Evolutionary conservation across 2,113 vertebrate genomes (phyloP).

Genomic region (Megatriorchis doriae): DNA sequence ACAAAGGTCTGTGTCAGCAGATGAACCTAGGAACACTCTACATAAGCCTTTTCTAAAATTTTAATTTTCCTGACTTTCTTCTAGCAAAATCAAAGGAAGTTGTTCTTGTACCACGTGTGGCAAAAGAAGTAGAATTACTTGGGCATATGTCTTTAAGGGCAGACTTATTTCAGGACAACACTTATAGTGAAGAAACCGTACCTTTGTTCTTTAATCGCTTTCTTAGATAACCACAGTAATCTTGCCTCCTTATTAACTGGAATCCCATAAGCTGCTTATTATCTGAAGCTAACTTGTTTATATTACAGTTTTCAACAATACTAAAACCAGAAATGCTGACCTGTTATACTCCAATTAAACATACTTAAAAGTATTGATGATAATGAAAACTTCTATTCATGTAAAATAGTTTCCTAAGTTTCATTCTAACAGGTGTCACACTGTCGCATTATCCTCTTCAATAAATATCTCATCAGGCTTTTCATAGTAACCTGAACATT

Average conservation of each 20-base stretch:
- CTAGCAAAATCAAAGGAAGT: neutral
- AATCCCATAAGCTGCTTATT: conserved; percentile 42
- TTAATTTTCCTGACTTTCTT: neutral
- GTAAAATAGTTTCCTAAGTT: neutral
- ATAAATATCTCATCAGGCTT: neutral
- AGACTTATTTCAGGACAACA: neutral
- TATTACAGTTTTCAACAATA: neutral
- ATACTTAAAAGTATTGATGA: neutral
- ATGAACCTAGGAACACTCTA: neutral
- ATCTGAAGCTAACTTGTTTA: conserved; percentile 2
- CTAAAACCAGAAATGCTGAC: neutral
- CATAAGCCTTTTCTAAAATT: neutral
- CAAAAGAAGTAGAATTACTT: neutral
- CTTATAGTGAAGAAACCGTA: neutral
- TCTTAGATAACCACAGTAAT: conserved; percentile 33
- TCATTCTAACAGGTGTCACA: neutral
- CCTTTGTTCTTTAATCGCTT: neutral
- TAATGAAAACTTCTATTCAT: neutral
- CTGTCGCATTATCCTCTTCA: neutral
- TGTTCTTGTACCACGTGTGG: neutral
- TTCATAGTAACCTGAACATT: neutral
- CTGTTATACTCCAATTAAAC: neutral
- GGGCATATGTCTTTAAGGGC: neutral
- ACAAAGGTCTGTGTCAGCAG: neutral
- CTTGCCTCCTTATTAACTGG: conserved; percentile 10